Conservation (phyloP, 2,888 invertebrate genomes). For the Ornithoptera alexandrae region DNA sequence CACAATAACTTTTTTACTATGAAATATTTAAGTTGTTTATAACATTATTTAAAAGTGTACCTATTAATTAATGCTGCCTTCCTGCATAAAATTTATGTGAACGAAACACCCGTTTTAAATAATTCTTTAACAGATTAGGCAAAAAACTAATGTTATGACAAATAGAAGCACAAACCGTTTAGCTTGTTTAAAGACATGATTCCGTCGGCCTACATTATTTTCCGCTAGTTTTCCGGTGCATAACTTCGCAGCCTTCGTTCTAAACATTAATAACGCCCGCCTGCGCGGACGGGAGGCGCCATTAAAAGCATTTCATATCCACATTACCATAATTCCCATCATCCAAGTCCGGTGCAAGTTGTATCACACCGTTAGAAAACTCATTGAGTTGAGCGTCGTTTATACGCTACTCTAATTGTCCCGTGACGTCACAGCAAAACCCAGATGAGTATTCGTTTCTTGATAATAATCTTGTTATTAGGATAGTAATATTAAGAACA, state of each 20-base stretch:
- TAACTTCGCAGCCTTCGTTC: conserved; percentile 13
- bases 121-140: no score
- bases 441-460: conserved; percentile 7
- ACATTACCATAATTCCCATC: conserved; percentile 30
- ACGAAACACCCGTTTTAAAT: no score
- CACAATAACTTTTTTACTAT: no score
- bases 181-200: background rate
- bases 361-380: conserved; percentile 24
- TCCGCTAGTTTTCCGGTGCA: conserved; percentile 3
- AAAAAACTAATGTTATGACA: background rate
- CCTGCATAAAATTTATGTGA: no score
- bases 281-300: conserved; percentile 11
- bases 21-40: no score
- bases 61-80: no score
- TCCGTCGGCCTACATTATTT: conserved; percentile 7
- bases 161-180: background rate
- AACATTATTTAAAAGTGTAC: no score
- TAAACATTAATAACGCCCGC: conserved; percentile 2
- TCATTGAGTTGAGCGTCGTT: conserved; percentile 12
- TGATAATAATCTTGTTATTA: conserved; percentile 4
- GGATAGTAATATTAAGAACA: background rate
- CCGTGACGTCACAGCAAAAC: conserved; percentile 14
- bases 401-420: conserved; percentile 15
- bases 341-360: conserved; percentile 25
- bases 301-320: conserved; percentile 28